phyloP scores from a whole-genome alignment of 2,888 invertebrate genomes.

The Megalurothrips usitatus region DNA sequence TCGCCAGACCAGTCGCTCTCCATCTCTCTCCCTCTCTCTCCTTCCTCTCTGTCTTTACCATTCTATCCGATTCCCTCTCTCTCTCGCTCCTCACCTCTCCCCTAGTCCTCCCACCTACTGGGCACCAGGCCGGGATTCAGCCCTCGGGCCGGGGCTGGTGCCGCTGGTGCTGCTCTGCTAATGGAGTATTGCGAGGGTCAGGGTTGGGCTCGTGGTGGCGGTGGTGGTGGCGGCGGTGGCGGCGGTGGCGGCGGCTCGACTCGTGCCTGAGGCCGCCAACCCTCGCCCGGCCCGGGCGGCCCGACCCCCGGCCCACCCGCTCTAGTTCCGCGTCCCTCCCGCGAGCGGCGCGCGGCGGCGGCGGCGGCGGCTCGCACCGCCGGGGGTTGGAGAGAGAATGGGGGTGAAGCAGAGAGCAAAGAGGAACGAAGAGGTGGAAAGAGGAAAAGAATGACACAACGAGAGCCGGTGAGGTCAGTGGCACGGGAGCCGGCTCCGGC shows the following conservation, averaged over 20 bases:
- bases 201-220: slow-evolving; percentile 3
- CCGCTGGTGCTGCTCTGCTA: neutral
- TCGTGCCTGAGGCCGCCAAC: neutral
- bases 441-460: too few species aligned
- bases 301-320: too few species aligned
- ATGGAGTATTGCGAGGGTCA: slow-evolving; percentile 9
- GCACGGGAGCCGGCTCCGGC: too few species aligned
- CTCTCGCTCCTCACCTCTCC: neutral
- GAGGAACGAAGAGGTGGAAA: too few species aligned
- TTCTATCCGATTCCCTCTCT: neutral
- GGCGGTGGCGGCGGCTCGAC: neutral
- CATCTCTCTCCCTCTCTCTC: neutral
- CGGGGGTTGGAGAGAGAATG: too few species aligned
- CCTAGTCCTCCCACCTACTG: neutral
- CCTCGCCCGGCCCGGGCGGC: neutral
- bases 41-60: neutral
- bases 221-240: neutral
- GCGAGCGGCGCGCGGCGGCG: too few species aligned
- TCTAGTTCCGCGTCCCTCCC: too few species aligned
- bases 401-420: too few species aligned
- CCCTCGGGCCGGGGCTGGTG: too few species aligned
- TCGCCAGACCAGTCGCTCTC: neutral
- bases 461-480: too few species aligned
- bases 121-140: too few species aligned
- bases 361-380: too few species aligned